Percentiles rank a stretch among this genome's conserved stretches.
These are phyloP conservation scores for Caenorhabditis drosophilae DNA, from an alignment of 2,888 invertebrate species.

Conservation along the genomic window DNA sequence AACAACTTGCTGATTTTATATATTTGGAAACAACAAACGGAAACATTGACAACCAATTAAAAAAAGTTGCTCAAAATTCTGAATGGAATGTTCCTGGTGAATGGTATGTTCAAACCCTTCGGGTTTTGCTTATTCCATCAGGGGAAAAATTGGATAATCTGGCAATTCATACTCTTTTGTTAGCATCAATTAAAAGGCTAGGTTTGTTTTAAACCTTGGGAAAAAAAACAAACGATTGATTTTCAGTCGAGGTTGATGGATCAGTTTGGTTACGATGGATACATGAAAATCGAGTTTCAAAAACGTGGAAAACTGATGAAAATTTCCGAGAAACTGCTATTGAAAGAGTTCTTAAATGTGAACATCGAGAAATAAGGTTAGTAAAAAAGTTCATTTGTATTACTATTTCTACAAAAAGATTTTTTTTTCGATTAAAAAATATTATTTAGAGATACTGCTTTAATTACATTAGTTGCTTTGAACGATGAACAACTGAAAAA, in stretches of 20 bases:
- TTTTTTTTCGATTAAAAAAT: too few relatives aligned
- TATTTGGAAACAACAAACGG: constrained; percentile 40
- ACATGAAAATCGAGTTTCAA: constrained; percentile 37
- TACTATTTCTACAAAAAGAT: too few relatives aligned
- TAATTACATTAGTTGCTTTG: constrained; percentile 86
- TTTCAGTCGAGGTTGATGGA: constrained; percentile 56
- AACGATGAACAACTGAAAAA: constrained; percentile 74
- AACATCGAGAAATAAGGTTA: constrained; percentile 35
- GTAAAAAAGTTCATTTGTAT: too few relatives aligned
- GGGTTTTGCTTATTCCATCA: constrained; percentile 21
- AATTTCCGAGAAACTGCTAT: constrained; percentile 39
- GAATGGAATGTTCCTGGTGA: constrained; percentile 38
- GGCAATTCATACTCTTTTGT: constrained; percentile 42
- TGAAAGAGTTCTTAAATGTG: constrained; percentile 39
- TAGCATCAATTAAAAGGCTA: constrained; percentile 44
- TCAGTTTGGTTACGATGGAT: constrained; percentile 58
- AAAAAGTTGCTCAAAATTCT: constrained; percentile 11
- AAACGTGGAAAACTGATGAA: constrained; percentile 39
- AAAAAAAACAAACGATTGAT: too few relatives aligned
- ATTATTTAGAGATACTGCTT: constrained; percentile 87
- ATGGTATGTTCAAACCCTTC: constrained; percentile 27
- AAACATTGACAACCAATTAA: constrained; percentile 22
- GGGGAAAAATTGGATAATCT: constrained; percentile 38
- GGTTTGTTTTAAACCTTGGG: constrained; percentile 8
- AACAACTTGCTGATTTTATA: constrained; percentile 39